Evolutionary conservation across 2,113 vertebrate species (phyloP), one percentile per base, ranked within the genome.

Genomic region (Gymnocephalus cernua): DNA sequence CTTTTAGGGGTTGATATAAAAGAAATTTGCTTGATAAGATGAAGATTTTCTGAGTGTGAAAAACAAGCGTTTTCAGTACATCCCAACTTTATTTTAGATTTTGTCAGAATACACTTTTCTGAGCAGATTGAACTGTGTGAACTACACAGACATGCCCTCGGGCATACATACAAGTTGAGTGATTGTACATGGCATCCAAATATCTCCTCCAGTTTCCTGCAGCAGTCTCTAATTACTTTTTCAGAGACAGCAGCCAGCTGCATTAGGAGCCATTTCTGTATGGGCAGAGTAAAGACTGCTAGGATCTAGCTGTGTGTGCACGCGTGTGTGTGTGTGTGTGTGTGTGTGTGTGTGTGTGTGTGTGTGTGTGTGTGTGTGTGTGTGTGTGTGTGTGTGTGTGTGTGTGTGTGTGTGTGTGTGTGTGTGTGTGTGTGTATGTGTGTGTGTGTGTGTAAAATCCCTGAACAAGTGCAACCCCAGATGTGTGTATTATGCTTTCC

Each of bases 401-500:
- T 47, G 45, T 47, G 47, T 48, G 47, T 68, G 77, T 41, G 50
- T 77, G 35, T 16, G 16, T 38, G 56, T 29, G 23, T 50, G 29
- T 54, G 75, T 77, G 38, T 27, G 58, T 71, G 77, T 47, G 58
- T 74, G 35, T 21, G 19, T 45, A 54, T 29, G 29, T 50, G 35
- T 59, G 76, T 77, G 29, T n/a, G 70, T 65, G 77, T 35, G 63
- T 71, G 35, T 16, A 62, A 59, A 53, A 77, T 86, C 48, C 32
- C 19, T 18, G 65, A 84, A 79, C 82, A 90, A 88, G 86, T 88
- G 79, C 82, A 75, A 77, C 15, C 61, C 48, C 87, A 88, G 77
- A 87, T 86, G 90, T 88, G 82, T 35, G 53, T 74, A 83, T 79
- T 79, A 87, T 72, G 61, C 45, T 80, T 91, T 91, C 81, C 86